Evolutionary conservation across 2,113 vertebrate species (phyloP).

Genomic region (Bos taurus): ARS-UCD2.0 NC_037340.1:70316501-70317000

Average conservation of each 20-base stretch:
- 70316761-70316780: neutral
- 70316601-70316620: neutral
- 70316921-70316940: neutral
- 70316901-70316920: neutral
- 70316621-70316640: neutral
- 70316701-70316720: neutral
- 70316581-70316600: neutral
- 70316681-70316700: neutral
- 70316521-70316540: neutral
- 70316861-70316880: neutral
- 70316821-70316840: neutral
- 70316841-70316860: neutral
- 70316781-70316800: neutral
- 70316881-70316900: neutral
- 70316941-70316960: neutral
- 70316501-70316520: neutral
- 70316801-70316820: neutral
- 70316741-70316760: neutral
- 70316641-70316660: neutral
- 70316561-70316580: neutral
- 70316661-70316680: neutral
- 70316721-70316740: neutral
- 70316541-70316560: neutral
- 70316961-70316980: neutral
- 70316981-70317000: neutral